Percentiles rank a stretch among this genome's conserved stretches.
Conservation (phyloP, 2,888 invertebrate species). For the Clitarchus hookeri region DNA sequence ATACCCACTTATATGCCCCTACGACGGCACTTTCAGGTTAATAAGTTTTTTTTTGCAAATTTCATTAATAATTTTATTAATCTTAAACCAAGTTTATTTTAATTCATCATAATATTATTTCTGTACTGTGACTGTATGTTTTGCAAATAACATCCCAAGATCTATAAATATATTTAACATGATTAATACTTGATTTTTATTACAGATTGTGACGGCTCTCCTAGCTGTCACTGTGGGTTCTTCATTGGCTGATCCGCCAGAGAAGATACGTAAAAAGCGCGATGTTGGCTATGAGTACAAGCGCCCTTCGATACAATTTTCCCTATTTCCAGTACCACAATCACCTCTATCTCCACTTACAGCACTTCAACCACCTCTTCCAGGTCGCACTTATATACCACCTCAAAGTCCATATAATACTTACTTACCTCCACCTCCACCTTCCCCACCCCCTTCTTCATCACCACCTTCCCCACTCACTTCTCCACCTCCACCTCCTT, state of each 20-base stretch:
- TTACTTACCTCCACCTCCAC: slow-evolving; percentile 9
- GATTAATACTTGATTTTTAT: not conserved
- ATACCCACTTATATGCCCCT: no score
- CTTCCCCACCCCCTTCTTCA: not conserved
- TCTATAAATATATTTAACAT: no score
- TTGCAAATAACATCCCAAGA: no score
- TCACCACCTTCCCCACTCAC: no score
- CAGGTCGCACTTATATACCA: not conserved
- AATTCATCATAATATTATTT: no score
- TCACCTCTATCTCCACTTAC: not conserved
- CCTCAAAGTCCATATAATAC: not conserved
- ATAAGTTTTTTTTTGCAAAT: no score
- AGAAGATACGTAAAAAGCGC: not conserved
- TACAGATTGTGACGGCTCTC: not conserved
- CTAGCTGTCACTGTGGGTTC: not conserved
- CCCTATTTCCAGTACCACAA: not conserved
- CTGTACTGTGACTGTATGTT: no score
- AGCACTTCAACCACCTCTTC: not conserved
- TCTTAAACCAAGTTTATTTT: no score
- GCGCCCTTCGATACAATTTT: not conserved
- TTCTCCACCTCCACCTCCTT: not conserved
- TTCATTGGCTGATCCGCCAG: not conserved
- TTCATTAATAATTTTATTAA: no score
- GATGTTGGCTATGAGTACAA: not conserved
- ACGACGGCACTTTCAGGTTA: no score